phyloP scores from a whole-genome alignment of 2,888 invertebrate species.

The Protodeltote pygarga region DNA sequence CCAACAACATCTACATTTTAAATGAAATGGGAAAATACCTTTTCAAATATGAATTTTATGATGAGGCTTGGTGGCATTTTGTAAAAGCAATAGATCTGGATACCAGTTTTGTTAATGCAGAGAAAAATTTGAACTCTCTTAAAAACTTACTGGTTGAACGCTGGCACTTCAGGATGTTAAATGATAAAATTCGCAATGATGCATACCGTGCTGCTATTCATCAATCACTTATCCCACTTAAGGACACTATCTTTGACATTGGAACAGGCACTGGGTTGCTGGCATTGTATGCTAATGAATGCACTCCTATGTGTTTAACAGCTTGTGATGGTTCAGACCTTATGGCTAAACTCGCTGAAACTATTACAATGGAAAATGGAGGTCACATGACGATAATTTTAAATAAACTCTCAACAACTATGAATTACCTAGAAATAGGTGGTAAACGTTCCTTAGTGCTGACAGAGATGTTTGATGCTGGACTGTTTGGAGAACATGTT shows the following conservation, averaged over 20 bases:
- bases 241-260: slow-evolving; percentile 89
- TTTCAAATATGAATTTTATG: slow-evolving; percentile 84
- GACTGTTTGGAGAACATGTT: slow-evolving; percentile 92
- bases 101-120: slow-evolving; percentile 85
- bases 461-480: slow-evolving; percentile 93
- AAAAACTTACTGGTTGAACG: slow-evolving; percentile 90
- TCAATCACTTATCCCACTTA: slow-evolving; percentile 76
- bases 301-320: slow-evolving; percentile 84
- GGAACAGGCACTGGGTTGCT: slow-evolving; percentile 93
- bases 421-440: slow-evolving; percentile 83
- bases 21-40: slow-evolving; percentile 76
- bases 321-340: slow-evolving; percentile 90
- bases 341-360: slow-evolving; percentile 87
- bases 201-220: slow-evolving; percentile 89
- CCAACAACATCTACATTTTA: slow-evolving; percentile 63
- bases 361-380: slow-evolving; percentile 79
- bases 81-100: slow-evolving; percentile 82
- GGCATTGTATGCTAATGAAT: slow-evolving; percentile 88
- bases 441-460: slow-evolving; percentile 88
- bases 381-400: slow-evolving; percentile 83
- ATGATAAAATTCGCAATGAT: slow-evolving; percentile 90
- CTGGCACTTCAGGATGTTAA: slow-evolving; percentile 95
- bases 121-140: slow-evolving; percentile 89
- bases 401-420: slow-evolving; percentile 87
- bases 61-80: slow-evolving; percentile 87